Base-by-base conservation (phyloP, 2,888 invertebrate genomes). In the Dysmachus trigonus region DNA sequence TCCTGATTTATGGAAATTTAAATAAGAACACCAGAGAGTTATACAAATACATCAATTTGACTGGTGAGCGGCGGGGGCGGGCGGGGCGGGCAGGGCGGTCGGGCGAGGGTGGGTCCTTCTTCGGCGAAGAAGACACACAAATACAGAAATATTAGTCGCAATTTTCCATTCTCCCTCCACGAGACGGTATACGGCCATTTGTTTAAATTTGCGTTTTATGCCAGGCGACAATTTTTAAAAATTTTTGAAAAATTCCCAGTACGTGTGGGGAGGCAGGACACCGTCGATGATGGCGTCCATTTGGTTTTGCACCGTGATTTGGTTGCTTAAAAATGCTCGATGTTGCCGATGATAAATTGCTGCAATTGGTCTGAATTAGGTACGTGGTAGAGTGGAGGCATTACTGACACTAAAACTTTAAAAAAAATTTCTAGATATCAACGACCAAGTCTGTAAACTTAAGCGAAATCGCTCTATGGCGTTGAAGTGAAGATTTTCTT, bases 1-100 rank as follows among this genome's bases (percentile, higher is more conserved):
- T 84, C 81, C 86, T 88, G 88, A 89, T 89, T 88, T 89, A 89
- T 88, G 88, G 86, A 89, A 89, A 89, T 89, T 88, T 89, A 89
- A 88, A 89, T 89, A 89, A 89, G 88, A 89, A 87, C 88, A 87
- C 87, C 85, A 87, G 84, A 87, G 87, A 87, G 87, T 87, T 85
- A 87, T 87, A 88, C 87, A 87, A 87, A 88, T 88, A 88, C 86
- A 88, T 86, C 87, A 87, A 88, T 88, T 85, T 76, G 30, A 27
- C 51, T 47, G 18, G 33, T 33, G 41, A 5, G 51, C 33, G 27
- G 35, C 4, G 22, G 35, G 8, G 18, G 7, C 0, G 4, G 47
- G 30, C 3, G 73, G 7, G 33, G 18, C 10, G 31, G 15, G 27
- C 3, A 84, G 7, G 33, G 18, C 10, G 31, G 15, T n/a, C n/a